Percentiles rank a stretch among this genome's conserved stretches.
Conservation (phyloP, 2,797 vertebrate genomes). For the Ambastaia sidthimunki region DNA sequence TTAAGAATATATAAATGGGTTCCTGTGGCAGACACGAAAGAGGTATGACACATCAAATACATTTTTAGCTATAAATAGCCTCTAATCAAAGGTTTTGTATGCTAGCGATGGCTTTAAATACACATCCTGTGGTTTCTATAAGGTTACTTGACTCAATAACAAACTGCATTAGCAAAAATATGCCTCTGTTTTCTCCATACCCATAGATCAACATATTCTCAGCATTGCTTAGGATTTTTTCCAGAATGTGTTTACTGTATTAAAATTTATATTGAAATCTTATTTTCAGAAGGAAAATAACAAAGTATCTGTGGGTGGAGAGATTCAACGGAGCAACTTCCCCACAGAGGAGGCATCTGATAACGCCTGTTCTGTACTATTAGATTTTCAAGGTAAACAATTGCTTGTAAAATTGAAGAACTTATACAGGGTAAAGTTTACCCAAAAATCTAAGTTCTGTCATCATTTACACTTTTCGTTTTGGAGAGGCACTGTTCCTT, state of each 20-base stretch:
- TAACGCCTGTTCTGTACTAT: conserved; percentile 81
- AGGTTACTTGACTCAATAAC: neutral
- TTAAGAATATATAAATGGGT: conserved; percentile 91
- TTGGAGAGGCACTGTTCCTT: neutral
- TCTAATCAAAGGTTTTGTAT: neutral
- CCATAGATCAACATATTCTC: neutral
- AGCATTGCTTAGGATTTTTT: neutral
- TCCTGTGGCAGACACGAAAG: conserved; percentile 85
- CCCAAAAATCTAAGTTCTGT: no score
- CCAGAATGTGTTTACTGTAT: neutral
- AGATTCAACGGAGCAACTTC: conserved; percentile 79
- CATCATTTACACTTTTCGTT: neutral
- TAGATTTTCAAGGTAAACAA: conserved; percentile 86
- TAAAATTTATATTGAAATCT: neutral
- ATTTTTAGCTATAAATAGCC: neutral
- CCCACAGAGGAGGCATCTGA: conserved; percentile 75
- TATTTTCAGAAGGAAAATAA: conserved; percentile 84
- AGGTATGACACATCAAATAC: conserved; percentile 69
- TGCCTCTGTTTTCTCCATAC: conserved; percentile 5
- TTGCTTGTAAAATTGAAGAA: neutral
- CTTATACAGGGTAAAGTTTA: neutral
- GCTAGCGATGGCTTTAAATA: neutral
- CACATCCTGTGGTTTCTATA: conserved; percentile 2
- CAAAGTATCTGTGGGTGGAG: conserved; percentile 71
- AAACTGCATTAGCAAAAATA: neutral